phyloP scores from a whole-genome alignment of 2,888 invertebrate species.

The Mellilla xanthometata region DNA sequence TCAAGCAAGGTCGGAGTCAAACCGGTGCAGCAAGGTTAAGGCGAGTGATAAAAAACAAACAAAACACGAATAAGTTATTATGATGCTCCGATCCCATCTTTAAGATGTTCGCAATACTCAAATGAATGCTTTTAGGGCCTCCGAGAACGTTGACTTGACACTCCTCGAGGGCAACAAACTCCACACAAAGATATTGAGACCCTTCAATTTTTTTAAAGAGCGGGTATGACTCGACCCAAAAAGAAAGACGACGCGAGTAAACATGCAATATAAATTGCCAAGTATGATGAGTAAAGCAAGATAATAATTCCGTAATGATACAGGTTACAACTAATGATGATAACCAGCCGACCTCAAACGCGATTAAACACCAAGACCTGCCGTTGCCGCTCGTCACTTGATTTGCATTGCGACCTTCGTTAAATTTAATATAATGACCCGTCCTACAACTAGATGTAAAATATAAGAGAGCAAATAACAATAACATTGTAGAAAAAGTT shows the following conservation, averaged over 20 bases:
- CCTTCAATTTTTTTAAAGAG: slow-evolving; percentile 29
- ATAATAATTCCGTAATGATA: slow-evolving; percentile 6
- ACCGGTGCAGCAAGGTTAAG: slow-evolving; percentile 62
- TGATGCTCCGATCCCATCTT: slow-evolving; percentile 31
- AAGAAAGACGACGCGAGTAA: slow-evolving; percentile 8
- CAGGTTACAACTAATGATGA: slow-evolving; percentile 23
- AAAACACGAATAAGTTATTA: slow-evolving; percentile 42
- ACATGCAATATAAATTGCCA: slow-evolving; percentile 8
- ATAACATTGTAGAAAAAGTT: too few species aligned
- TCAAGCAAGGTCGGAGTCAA: slow-evolving; percentile 51
- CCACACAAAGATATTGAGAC: slow-evolving; percentile 28
- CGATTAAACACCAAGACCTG: slow-evolving; percentile 18
- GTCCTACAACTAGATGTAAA: too few species aligned
- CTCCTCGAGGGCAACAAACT: slow-evolving; percentile 25
- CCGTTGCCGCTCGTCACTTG: slow-evolving; percentile 3
- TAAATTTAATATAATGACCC: too few species aligned
- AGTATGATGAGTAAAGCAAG: slow-evolving; percentile 9
- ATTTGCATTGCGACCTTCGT: slow-evolving; percentile 13
- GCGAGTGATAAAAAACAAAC: slow-evolving; percentile 57
- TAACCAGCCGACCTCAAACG: slow-evolving; percentile 24
- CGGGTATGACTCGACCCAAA: slow-evolving; percentile 21
- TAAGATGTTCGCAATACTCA: slow-evolving; percentile 28
- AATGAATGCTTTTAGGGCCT: slow-evolving; percentile 22
- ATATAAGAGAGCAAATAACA: too few species aligned
- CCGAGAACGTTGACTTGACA: slow-evolving; percentile 28